Evolutionary conservation across 2,888 invertebrate genomes (phyloP), one percentile per base, ranked within the genome.

Genomic region (Epinotia bilunana): DNA sequence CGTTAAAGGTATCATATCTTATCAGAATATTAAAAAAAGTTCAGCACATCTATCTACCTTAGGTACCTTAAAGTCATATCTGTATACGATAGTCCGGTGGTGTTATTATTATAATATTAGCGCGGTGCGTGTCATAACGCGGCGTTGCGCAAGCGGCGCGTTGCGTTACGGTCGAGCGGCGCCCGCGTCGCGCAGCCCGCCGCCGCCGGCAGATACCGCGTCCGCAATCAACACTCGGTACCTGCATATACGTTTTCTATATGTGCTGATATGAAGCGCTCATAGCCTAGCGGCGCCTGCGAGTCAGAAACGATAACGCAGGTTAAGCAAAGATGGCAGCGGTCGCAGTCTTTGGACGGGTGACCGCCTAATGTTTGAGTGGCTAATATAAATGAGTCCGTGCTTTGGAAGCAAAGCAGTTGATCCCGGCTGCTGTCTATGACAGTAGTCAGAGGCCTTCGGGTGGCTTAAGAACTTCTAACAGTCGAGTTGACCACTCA

Each of bases 101-200:
- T 39, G n/a, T 58, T 39, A 39, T 57, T 58, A 58, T 67, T 39
- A 43, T 58, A 23, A 43, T 68, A 69, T 46, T 69, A 69, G 58
- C 39, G 23, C 68, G 57, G 58, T 69, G n/a, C n/a, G n/a, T n/a
- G 58, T 69, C 68, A 69, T 69, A 58, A 69, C 23, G 46, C n/a
- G 49, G 5, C 13, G 23, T 69, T 69, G 69, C 69, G 69, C 46
- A 69, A 69, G 69, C n/a, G n/a, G 16, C 6, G 43, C 63, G 69
- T 60, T 69, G 69, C 69, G 69, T 69, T 46, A 69, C 58, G 69
- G 46, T 69, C 46, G 46, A 60, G 58, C 18, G 58, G 69, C 68
- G 7, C 7, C 64, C n/a, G 49, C 33, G 57, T 57, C 16, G 33
- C 18, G 33, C 55, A 13, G 3, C 5, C 46, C 16, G 63, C 39